Percentiles rank a stretch among this genome's conserved stretches.
Conservation (phyloP, 2,888 invertebrate genomes). For the Plutella xylostella region DNA sequence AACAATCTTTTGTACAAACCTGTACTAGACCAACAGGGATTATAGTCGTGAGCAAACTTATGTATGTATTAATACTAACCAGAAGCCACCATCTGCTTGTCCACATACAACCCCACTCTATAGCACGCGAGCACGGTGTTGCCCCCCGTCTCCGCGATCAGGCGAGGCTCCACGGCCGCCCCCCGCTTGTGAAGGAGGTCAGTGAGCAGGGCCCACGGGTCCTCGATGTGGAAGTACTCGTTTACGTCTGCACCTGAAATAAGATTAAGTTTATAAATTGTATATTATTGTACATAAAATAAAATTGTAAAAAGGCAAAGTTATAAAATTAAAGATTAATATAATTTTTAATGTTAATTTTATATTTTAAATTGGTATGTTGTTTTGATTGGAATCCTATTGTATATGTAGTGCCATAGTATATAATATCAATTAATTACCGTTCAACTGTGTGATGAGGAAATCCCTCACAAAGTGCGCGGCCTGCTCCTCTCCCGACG, state of each 20-base stretch:
- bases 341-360: too few relatives aligned
- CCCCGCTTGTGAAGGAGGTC: slow-evolving; percentile 73
- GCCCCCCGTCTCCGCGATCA: slow-evolving; percentile 82
- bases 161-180: slow-evolving; percentile 77
- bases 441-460: slow-evolving; percentile 85
- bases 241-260: slow-evolving; percentile 78
- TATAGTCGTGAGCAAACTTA: too few relatives aligned
- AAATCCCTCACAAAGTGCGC: slow-evolving; percentile 88
- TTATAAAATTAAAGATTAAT: too few relatives aligned
- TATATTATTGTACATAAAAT: too few relatives aligned
- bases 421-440: slow-evolving; percentile 27
- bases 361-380: too few relatives aligned
- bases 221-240: slow-evolving; percentile 84
- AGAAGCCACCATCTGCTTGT: slow-evolving; percentile 83
- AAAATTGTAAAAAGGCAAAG: not conserved
- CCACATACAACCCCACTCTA: slow-evolving; percentile 88
- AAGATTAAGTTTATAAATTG: not conserved
- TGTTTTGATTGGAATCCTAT: not conserved
- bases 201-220: slow-evolving; percentile 80
- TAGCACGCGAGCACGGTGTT: slow-evolving; percentile 87
- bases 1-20: too few relatives aligned
- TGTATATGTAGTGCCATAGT: not conserved
- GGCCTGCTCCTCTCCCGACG: slow-evolving; percentile 74
- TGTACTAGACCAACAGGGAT: too few relatives aligned
- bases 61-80: too few relatives aligned